Base-by-base conservation (phyloP, 2,113 vertebrate species). In the Melanerpes formicivorus region DNA sequence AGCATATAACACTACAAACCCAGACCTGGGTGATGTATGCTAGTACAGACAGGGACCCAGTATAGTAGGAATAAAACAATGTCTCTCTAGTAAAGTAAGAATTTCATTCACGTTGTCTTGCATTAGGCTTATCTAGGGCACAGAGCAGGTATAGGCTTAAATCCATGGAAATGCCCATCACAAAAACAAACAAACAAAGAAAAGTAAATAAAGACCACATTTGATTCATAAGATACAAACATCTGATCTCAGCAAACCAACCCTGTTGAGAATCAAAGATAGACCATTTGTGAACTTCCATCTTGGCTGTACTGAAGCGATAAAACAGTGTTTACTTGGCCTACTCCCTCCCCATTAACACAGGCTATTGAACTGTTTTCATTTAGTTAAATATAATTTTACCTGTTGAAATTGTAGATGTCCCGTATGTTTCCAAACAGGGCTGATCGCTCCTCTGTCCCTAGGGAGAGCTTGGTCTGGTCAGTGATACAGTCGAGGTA, bases 371-470 rank as follows among this genome's bases (percentile, higher is more conserved):
- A 80, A 62, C n/a, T 74, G 48, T 54, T 88, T 71, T 76, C 14
- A n/a, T 11, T 44, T n/a, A 58, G 65, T 56, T 29, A 55, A 52
- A 72, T 42, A 84, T 71, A 19, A 52, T 81, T 93, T 96, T 97
- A 99, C 99, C 99, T 99, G 95, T 99, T 99, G 93, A 99, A 99
- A 95, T 71, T 97, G 96, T 99, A 99, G 97, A 99, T 99, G 91
- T 99, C 99, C 71, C 88, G 95, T 95, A 99, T 99, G 97, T 99
- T 99, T 96, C 99, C 99, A 90, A 99, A 99, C 44, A 99, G 97
- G 72, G 98, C 98, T 25, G 97, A 97, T 95, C 98, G 98, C 84
- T 99, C 99, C 92, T 99, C 99, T 5, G 97, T 94, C 81, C 98
- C 99, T 95, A 99, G 92, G 67, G 98, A 97, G 74, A 99, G 98